Conservation (phyloP, 1,140 invertebrate species). For the Drosophila lini region DNA sequence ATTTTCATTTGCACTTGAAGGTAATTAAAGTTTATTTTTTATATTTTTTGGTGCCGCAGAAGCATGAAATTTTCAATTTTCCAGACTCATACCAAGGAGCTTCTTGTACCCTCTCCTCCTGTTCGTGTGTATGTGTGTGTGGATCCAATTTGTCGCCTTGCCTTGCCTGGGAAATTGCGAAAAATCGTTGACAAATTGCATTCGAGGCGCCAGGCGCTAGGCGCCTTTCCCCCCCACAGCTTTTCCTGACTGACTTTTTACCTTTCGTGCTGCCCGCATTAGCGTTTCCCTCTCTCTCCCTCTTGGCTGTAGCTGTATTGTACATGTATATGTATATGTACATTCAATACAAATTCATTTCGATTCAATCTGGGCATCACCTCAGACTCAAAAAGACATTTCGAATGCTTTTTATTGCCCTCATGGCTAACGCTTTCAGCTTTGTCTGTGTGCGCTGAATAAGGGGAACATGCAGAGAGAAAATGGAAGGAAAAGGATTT, state of each 20-base stretch:
- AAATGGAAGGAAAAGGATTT: background rate
- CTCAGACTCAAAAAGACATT: slow-evolving; percentile 60
- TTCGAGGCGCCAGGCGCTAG: slow-evolving; percentile 32
- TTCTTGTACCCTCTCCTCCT: background rate
- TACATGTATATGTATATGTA: background rate
- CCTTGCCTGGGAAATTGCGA: slow-evolving; percentile 60
- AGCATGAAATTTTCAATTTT: slow-evolving; percentile 67
- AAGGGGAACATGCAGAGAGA: background rate
- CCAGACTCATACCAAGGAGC: slow-evolving; percentile 40
- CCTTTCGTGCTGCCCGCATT: slow-evolving; percentile 54
- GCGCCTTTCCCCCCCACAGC: background rate
- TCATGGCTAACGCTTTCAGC: slow-evolving; percentile 41
- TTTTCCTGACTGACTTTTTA: slow-evolving; percentile 50
- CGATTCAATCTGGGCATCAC: slow-evolving; percentile 63
- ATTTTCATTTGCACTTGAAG: slow-evolving; percentile 32
- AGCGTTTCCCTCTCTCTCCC: background rate
- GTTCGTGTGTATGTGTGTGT: slow-evolving; percentile 8
- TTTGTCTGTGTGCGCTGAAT: slow-evolving; percentile 8
- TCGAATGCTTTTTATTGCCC: slow-evolving; percentile 73
- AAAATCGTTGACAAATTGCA: slow-evolving; percentile 82
- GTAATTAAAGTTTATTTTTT: slow-evolving; percentile 49
- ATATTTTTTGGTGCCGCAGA: background rate
- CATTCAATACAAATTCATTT: slow-evolving; percentile 76
- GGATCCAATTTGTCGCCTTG: slow-evolving; percentile 67
- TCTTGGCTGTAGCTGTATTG: background rate